These are phyloP conservation scores for Cremastinae sp. DNA, from an alignment of 2,888 invertebrate species.

Conservation along the genomic window DNA sequence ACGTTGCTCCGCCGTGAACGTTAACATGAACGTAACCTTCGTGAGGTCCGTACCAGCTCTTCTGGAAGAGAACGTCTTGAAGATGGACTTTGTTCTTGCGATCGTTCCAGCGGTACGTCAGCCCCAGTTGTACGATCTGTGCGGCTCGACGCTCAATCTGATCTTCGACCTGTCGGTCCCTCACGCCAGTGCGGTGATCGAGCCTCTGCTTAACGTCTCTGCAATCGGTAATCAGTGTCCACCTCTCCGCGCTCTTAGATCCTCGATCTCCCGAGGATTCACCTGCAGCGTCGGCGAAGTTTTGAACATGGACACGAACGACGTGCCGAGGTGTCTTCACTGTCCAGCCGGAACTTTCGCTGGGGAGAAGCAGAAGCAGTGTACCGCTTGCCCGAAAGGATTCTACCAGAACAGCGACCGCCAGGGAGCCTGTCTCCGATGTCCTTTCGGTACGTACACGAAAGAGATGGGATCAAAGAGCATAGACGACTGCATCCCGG, in stretches of 20 bases:
- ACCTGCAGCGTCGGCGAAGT: conserved; percentile 97
- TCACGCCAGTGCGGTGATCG: conserved; percentile 93
- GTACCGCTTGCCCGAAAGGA: conserved; percentile 95
- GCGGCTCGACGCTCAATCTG: conserved; percentile 94
- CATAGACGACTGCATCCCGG: conserved; percentile 92
- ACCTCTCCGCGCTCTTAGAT: conserved; percentile 92
- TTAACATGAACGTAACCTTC: conserved; percentile 96
- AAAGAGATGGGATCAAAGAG: conserved; percentile 94
- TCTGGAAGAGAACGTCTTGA: conserved; percentile 92
- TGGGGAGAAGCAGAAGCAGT: conserved; percentile 93
- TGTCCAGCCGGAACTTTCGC: conserved; percentile 98
- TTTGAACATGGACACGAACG: conserved; percentile 94
- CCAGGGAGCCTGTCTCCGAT: conserved; percentile 93
- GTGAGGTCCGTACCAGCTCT: conserved; percentile 90
- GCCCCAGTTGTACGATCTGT: conserved; percentile 95
- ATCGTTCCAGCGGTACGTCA: conserved; percentile 94
- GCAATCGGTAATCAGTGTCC: conserved; percentile 96
- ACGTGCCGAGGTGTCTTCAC: conserved; percentile 95
- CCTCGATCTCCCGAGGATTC: conserved; percentile 93
- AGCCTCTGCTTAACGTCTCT: conserved; percentile 93
- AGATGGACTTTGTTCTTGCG: conserved; percentile 93
- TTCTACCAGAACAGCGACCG: conserved; percentile 96
- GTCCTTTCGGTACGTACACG: conserved; percentile 96
- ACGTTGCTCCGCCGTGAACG: conserved; percentile 96
- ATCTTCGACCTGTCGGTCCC: conserved; percentile 97